A percentile compares a stretch with the other conserved stretches of the same genome.
Evolutionary conservation across 1,140 invertebrate species (phyloP).

Genomic region (Papilio helenus): DNA sequence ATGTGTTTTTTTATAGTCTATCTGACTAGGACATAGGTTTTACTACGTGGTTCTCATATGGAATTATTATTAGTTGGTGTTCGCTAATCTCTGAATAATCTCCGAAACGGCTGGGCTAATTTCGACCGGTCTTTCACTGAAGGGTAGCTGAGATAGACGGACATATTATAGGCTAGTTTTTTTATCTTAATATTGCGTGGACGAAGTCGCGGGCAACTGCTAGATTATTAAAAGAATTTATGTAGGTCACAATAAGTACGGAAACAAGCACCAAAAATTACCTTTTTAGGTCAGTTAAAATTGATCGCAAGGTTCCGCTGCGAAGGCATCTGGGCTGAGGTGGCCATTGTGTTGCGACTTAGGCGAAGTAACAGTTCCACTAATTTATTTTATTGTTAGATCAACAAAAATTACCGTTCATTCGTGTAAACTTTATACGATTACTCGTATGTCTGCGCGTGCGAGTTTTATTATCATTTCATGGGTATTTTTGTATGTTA

Average conservation of each 20-base stretch:
- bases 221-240: background rate
- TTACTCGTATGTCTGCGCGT: constrained; percentile 40
- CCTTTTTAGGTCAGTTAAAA: constrained; percentile 37
- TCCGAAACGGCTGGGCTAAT: too few species aligned
- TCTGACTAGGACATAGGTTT: background rate
- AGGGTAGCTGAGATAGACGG: too few species aligned
- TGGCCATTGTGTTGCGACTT: constrained; percentile 45
- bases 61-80: too few species aligned
- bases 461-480: constrained; percentile 38
- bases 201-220: too few species aligned
- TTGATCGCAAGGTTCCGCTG: constrained; percentile 59
- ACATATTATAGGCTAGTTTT: too few species aligned
- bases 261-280: background rate
- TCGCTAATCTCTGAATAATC: too few species aligned
- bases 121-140: too few species aligned
- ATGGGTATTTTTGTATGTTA: constrained; percentile 27
- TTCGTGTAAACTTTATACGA: constrained; percentile 21
- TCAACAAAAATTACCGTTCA: constrained; percentile 20
- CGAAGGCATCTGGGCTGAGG: constrained; percentile 55
- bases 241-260: background rate
- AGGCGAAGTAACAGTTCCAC: constrained; percentile 59
- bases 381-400: constrained; percentile 33
- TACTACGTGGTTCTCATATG: background rate
- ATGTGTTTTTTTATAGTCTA: too few species aligned
- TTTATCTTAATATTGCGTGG: too few species aligned